phyloP scores from a whole-genome alignment of 2,113 vertebrate species.

The Rhipidura dahli region DNA sequence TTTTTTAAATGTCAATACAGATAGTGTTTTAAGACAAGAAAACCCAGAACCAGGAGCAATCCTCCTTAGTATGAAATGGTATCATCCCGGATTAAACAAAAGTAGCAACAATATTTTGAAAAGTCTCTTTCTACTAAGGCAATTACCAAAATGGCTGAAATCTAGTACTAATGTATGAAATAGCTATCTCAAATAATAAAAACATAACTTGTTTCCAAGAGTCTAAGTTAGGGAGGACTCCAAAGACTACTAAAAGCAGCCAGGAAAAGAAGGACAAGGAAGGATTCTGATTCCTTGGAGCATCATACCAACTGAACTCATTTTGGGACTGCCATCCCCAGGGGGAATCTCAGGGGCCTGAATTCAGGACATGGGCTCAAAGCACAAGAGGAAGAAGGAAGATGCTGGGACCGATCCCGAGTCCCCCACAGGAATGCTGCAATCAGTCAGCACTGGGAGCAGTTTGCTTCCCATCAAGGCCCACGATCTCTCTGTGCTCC shows the following conservation, averaged over 20 bases:
- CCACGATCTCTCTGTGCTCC: neutral
- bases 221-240: neutral
- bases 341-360: neutral
- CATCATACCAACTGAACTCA: rapidly evolving
- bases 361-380: neutral
- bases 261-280: neutral
- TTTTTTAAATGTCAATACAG: neutral
- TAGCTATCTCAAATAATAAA: neutral
- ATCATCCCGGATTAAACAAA: neutral
- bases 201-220: neutral
- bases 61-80: neutral
- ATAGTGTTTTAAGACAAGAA: neutral
- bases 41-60: neutral
- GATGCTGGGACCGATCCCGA: rapidly evolving
- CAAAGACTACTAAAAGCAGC: neutral
- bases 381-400: rapidly evolving
- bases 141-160: neutral
- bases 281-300: neutral
- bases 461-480: neutral
- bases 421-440: rapidly evolving
- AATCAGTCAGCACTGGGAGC: neutral
- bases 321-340: neutral
- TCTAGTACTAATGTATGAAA: neutral
- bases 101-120: neutral
- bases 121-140: neutral